Conservation (phyloP, 1,140 invertebrate genomes). For the Holcopasites calliopsidis region DNA sequence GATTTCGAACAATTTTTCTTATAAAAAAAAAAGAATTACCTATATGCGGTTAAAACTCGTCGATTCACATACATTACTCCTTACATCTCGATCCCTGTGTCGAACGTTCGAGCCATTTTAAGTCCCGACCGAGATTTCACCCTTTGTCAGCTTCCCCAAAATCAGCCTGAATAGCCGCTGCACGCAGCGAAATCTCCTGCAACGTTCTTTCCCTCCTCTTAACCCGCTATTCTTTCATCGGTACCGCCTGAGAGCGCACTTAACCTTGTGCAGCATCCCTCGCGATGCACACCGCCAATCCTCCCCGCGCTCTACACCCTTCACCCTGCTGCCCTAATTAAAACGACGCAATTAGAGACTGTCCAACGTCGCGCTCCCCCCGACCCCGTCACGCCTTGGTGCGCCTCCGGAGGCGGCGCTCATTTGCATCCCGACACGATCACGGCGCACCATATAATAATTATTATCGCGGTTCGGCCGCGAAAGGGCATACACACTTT, state of each 20-base stretch:
- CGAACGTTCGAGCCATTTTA: too few species aligned
- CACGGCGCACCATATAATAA: constrained; percentile 46
- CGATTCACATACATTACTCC: too few species aligned
- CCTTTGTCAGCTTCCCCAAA: too few species aligned
- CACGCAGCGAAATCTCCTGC: neutral
- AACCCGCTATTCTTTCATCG: neutral
- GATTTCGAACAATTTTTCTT: too few species aligned
- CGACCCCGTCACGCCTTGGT: neutral
- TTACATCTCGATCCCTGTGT: too few species aligned
- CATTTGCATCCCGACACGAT: constrained; percentile 32
- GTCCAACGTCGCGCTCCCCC: too few species aligned
- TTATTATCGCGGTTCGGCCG: constrained; percentile 56
- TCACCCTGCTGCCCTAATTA: neutral
- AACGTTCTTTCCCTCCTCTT: too few species aligned
- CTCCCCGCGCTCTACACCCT: neutral
- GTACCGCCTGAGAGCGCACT: neutral
- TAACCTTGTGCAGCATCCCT: neutral
- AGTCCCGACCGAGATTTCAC: too few species aligned
- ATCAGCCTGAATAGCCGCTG: neutral
- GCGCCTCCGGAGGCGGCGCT: neutral
- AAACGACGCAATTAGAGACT: neutral
- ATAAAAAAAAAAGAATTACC: too few species aligned
- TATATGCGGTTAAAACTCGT: too few species aligned
- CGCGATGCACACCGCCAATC: neutral
- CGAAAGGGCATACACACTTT: constrained; percentile 57